Evolutionary conservation across 2,113 vertebrate species (phyloP), one percentile per base, ranked within the genome.

Genomic region (Furnarius figulus): DNA sequence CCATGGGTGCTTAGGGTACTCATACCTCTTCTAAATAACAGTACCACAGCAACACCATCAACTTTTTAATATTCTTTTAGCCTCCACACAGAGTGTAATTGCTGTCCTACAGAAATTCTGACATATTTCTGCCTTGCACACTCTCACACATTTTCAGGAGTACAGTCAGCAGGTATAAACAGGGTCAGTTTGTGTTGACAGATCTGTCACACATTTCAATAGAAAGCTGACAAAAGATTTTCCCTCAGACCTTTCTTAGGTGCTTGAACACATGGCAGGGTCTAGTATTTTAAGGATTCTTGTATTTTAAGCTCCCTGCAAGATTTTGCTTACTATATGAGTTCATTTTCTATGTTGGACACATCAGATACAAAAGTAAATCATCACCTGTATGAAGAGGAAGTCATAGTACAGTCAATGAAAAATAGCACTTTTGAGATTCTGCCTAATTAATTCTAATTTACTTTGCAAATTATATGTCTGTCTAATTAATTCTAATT

Each of bases 401-500:
- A 37, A 92, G 33, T 27, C 52, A 39, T 0, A n/a, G 47, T 44
- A 55, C 3, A 65, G 27, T 17, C 50, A 53, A 35, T 17, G 35
- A 33, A 53, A 94, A 66, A 23, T 0, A 42, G 24, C 10, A 21
- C 3, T 79, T 87, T 56, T 62, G 37, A 58, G 12, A 77, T 44
- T 18, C 35, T 40, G n/a, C 25, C 25, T 75, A 40, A 10, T 65
- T 80, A 62, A 30, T 89, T 74, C 23, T 47, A 42, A 46, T 77
- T 90, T 67, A 24, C 37, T 73, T 40, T 21, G 22, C 4, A 52
- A 79, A 62, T 50, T 53, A 42, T 22, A 18, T 18, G 35, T 58
- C 44, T 73, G 24, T 49, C 75, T 78, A 50, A 84, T 93, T 84
- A 80, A 85, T 85, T 79, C 42, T 75, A 39, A 65, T 70, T 86